Percentiles rank a stretch among this genome's conserved stretches.
Conservation (phyloP, 2,888 invertebrate genomes). For the Apamea sordens region DNA sequence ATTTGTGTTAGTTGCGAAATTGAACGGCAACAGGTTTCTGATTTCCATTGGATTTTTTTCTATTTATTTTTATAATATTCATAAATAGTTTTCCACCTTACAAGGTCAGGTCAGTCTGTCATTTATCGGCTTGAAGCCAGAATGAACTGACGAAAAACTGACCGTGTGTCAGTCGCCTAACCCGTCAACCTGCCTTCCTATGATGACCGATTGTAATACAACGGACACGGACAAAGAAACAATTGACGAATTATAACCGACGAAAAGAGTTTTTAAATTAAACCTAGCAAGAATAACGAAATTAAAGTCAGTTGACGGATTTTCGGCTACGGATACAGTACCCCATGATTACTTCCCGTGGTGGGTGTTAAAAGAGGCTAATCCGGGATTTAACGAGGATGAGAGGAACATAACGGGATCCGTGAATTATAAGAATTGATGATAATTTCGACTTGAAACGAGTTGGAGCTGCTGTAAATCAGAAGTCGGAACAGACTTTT, state of each 20-base stretch:
- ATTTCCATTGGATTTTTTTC: too few relatives aligned
- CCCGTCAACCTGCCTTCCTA: neutral
- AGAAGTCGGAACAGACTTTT: neutral
- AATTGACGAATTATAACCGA: constrained; percentile 55
- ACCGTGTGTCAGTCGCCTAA: neutral
- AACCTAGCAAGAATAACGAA: neutral
- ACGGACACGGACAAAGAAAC: constrained; percentile 30
- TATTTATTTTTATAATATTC: too few relatives aligned
- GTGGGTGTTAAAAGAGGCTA: constrained; percentile 20
- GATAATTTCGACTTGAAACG: constrained; percentile 4
- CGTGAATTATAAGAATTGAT: constrained; percentile 20
- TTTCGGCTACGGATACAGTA: constrained; percentile 35
- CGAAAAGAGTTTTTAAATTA: constrained; percentile 47
- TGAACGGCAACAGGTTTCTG: too few relatives aligned
- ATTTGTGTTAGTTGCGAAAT: too few relatives aligned
- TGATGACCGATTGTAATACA: constrained; percentile 43
- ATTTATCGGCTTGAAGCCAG: neutral
- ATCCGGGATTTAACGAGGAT: constrained; percentile 51
- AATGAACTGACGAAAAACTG: neutral
- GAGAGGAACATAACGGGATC: constrained; percentile 14
- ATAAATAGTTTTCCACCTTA: neutral
- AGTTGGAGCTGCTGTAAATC: neutral
- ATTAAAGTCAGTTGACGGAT: constrained; percentile 32
- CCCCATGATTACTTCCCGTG: constrained; percentile 34
- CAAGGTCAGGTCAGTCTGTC: neutral